Conservation (phyloP, 2,888 invertebrate genomes). For the Diogma glabrata region DNA sequence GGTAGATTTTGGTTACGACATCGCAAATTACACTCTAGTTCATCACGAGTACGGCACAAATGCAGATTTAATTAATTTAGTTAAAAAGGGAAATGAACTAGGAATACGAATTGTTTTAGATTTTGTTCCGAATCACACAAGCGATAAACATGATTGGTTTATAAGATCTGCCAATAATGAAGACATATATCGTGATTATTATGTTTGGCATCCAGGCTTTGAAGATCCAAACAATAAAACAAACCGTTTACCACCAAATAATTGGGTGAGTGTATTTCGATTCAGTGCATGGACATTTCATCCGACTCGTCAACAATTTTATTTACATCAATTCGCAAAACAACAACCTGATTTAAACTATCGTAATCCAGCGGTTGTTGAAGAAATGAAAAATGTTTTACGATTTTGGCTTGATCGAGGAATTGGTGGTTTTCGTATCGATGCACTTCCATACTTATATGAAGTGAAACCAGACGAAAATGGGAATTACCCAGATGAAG, state of each 20-base stretch:
- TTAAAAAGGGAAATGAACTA: too few relatives aligned
- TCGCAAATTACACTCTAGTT: too few relatives aligned
- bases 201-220: conserved; percentile 43
- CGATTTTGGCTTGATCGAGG: conserved; percentile 72
- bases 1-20: too few relatives aligned
- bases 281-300: conserved; percentile 57
- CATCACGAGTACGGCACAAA: too few relatives aligned
- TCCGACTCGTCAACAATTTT: conserved; percentile 43
- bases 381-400: conserved; percentile 47
- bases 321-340: conserved; percentile 48
- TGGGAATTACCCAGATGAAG: conserved; percentile 45
- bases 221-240: conserved; percentile 17
- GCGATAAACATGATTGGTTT: too few relatives aligned
- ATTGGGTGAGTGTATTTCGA: conserved; percentile 34
- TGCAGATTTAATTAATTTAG: too few relatives aligned
- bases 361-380: conserved; percentile 38
- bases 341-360: conserved; percentile 56
- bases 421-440: conserved; percentile 76
- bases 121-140: too few relatives aligned
- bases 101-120: too few relatives aligned
- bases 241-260: conserved; percentile 29
- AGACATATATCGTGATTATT: too few relatives aligned
- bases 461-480: conserved; percentile 40
- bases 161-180: too few relatives aligned
- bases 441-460: conserved; percentile 46